These are phyloP conservation scores for Phalacrocorax brasilianus DNA, from an alignment of 2,113 vertebrate genomes.

Conservation along the genomic window DNA sequence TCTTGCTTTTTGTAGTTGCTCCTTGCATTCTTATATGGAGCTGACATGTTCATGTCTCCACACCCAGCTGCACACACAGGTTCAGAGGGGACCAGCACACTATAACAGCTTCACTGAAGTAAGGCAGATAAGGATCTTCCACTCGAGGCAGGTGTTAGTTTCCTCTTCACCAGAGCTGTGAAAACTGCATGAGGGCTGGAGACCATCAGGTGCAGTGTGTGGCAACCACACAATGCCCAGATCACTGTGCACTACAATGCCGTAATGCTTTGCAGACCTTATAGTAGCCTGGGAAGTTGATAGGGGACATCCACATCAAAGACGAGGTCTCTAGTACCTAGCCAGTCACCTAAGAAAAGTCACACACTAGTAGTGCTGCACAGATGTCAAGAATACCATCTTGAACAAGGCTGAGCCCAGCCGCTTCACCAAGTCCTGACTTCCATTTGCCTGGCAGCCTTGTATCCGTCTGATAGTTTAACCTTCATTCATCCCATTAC, in stretches of 20 bases:
- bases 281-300: neutral
- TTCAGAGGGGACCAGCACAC: neutral
- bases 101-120: neutral
- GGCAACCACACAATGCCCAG: neutral
- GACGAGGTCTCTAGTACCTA: neutral
- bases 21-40: neutral
- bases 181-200: neutral
- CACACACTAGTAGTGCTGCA: neutral
- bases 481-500: neutral
- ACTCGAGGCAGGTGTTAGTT: neutral
- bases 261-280: neutral
- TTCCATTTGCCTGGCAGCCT: neutral
- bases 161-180: neutral
- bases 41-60: neutral
- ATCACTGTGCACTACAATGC: neutral
- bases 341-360: neutral
- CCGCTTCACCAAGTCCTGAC: neutral
- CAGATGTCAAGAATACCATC: neutral
- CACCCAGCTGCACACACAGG: neutral
- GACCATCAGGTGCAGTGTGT: neutral
- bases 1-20: neutral
- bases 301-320: neutral
- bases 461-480: neutral
- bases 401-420: neutral
- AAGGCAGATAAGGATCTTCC: neutral